Evolutionary conservation across 2,113 vertebrate species (phyloP).

Genomic region (Arenaria interpres): DNA sequence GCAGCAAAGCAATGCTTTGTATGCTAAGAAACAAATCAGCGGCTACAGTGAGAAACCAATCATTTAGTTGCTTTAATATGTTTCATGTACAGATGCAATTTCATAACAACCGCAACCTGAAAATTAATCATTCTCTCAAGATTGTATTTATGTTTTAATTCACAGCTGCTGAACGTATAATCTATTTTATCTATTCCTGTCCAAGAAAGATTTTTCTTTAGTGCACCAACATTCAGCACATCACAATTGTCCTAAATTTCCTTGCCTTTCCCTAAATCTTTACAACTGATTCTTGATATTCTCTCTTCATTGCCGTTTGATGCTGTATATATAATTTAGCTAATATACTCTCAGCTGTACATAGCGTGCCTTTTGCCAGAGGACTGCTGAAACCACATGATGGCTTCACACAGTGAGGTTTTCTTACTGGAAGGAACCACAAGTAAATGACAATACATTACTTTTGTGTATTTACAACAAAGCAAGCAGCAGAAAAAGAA

Average conservation of each 20-base stretch:
- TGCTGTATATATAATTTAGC: not conserved
- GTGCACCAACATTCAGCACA: not conserved
- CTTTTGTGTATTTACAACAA: slow-evolving; percentile 57
- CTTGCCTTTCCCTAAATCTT: not conserved
- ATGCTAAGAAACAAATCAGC: not conserved
- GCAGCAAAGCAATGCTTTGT: not conserved
- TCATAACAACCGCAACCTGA: not conserved
- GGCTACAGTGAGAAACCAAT: not conserved
- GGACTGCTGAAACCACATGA: slow-evolving; percentile 38
- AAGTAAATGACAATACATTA: slow-evolving; percentile 56
- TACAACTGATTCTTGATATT: not conserved
- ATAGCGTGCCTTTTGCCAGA: slow-evolving; percentile 41
- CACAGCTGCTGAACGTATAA: not conserved
- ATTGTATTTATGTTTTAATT: not conserved
- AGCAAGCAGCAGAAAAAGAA: slow-evolving; percentile 55
- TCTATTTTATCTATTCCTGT: not conserved
- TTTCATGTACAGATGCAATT: not conserved
- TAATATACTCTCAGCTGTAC: slow-evolving; percentile 22
- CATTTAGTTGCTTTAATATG: not conserved
- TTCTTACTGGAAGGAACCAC: slow-evolving; percentile 56
- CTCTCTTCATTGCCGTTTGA: not conserved
- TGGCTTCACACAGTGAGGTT: slow-evolving; percentile 57
- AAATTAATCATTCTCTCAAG: not conserved
- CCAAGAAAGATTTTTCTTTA: not conserved
- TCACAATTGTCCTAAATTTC: not conserved